Percentiles rank a stretch among this genome's conserved stretches.
These are phyloP conservation scores for Eurystomus gularis DNA, from an alignment of 2,113 vertebrate species.

Conservation along the genomic window DNA sequence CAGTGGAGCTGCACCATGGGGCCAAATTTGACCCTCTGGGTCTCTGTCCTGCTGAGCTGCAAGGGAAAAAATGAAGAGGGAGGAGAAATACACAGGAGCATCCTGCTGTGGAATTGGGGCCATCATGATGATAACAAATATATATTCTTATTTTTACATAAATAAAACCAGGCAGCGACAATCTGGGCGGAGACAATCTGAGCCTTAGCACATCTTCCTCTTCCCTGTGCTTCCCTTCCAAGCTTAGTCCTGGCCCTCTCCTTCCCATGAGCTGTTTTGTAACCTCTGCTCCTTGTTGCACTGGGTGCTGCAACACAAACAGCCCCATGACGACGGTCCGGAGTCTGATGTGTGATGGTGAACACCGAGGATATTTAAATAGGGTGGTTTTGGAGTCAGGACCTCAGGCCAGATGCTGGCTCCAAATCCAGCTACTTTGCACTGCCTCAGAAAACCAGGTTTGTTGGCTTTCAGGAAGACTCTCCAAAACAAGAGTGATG, in stretches of 20 bases:
- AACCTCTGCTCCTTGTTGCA: neutral
- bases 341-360: neutral
- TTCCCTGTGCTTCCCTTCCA: neutral
- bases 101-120: neutral
- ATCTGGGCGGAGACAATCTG: neutral
- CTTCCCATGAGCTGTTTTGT: neutral
- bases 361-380: neutral
- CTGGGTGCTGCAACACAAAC: neutral
- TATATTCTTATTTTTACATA: neutral
- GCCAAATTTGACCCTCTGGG: neutral
- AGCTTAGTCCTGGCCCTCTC: neutral
- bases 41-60: neutral
- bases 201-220: neutral
- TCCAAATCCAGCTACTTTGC: neutral
- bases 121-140: neutral
- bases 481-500: neutral
- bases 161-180: neutral
- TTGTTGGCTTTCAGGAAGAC: neutral
- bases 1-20: neutral
- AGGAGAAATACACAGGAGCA: neutral
- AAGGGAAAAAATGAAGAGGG: neutral
- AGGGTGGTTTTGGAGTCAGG: neutral
- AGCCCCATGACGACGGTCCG: fast-evolving
- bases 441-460: neutral
- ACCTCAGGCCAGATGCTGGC: neutral